phyloP scores from a whole-genome alignment of 2,113 vertebrate species.

The Lagopus leucura region DNA sequence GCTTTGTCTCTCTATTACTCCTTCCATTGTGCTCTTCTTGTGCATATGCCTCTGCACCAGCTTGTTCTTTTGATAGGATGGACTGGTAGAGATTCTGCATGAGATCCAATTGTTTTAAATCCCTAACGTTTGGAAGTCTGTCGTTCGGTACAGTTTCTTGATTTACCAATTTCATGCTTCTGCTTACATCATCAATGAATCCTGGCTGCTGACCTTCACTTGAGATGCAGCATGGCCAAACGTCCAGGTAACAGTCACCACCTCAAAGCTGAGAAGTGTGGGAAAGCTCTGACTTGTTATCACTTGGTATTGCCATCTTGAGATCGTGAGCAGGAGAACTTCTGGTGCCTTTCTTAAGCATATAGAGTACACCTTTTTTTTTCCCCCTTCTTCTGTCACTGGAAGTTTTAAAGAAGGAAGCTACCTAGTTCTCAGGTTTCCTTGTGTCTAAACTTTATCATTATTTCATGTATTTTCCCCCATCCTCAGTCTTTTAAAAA shows the following conservation, averaged over 20 bases:
- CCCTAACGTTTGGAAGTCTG: background rate
- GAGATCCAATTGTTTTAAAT: background rate
- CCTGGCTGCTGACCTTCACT: constrained; percentile 50
- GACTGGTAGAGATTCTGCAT: background rate
- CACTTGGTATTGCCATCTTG: background rate
- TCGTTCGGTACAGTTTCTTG: constrained; percentile 13
- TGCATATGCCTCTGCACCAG: background rate
- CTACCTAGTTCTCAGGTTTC: background rate
- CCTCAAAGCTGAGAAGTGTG: background rate
- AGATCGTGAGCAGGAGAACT: background rate
- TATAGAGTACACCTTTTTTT: too few relatives aligned
- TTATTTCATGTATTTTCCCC: background rate
- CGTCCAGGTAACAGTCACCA: background rate
- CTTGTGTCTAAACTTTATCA: background rate
- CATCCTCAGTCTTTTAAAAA: background rate
- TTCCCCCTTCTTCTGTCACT: background rate
- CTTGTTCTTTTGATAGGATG: background rate
- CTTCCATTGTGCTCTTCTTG: background rate
- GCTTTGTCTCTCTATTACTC: background rate
- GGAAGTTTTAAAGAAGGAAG: background rate
- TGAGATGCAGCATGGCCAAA: background rate
- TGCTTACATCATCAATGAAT: constrained; percentile 16
- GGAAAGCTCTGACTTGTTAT: background rate
- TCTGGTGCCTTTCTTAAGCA: background rate
- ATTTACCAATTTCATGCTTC: background rate